These are phyloP conservation scores for Aspidoscelis tigris DNA, from an alignment of 2,113 vertebrate species.

Conservation along the genomic window DNA sequence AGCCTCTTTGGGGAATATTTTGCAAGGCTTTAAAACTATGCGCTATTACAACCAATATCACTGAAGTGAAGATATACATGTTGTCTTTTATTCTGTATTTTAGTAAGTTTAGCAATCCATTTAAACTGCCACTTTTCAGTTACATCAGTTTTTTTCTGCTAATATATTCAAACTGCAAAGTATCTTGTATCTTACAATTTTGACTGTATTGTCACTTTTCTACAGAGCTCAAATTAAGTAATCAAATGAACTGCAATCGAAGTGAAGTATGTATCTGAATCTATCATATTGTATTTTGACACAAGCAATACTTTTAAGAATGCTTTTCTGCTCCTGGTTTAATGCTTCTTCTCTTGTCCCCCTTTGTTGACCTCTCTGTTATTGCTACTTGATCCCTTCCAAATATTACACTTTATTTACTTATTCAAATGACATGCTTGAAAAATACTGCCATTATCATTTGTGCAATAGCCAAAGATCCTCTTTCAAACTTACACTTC, in stretches of 20 bases:
- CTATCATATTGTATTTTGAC: not conserved
- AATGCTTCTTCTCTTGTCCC: slow-evolving; percentile 21
- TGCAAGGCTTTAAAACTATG: slow-evolving; percentile 10
- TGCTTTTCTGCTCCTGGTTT: slow-evolving; percentile 7
- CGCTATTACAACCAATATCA: slow-evolving; percentile 13
- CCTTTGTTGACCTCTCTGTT: not conserved
- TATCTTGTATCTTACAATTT: not conserved
- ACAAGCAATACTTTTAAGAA: slow-evolving; percentile 23
- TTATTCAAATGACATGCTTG: not conserved
- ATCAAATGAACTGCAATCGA: not conserved
- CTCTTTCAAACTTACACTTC: not conserved
- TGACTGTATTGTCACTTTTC: not conserved
- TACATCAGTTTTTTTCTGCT: not conserved
- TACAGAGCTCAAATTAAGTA: slow-evolving; percentile 16
- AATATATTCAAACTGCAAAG: not conserved
- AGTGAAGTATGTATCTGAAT: not conserved
- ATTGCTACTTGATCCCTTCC: not conserved
- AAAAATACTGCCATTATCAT: not conserved
- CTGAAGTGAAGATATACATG: not conserved
- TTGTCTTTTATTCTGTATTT: not conserved
- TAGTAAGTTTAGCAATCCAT: slow-evolving; percentile 10
- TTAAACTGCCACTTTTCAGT: not conserved
- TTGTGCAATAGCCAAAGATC: not conserved
- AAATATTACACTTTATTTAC: not conserved
- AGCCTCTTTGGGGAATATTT: slow-evolving; percentile 3